A percentile compares a stretch with the other conserved stretches of the same genome.
Conservation (phyloP, 2,113 vertebrate species). For the Empidonax traillii region DNA sequence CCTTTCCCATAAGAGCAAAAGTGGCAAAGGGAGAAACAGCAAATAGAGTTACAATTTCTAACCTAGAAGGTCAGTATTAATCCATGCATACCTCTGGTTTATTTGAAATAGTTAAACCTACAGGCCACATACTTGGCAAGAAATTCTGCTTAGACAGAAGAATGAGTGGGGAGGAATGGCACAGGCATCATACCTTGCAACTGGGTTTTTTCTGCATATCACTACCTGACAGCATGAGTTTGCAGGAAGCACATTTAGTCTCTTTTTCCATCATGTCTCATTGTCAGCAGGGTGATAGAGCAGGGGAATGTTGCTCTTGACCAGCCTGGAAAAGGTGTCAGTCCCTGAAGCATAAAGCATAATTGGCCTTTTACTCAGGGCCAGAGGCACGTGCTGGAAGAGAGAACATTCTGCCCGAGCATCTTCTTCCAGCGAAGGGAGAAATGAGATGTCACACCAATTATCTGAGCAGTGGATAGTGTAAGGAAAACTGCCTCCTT, state of each 20-base stretch:
- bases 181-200: neutral
- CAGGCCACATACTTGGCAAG: neutral
- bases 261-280: neutral
- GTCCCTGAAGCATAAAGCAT: neutral
- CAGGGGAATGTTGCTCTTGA: neutral
- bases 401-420: conserved; percentile 17
- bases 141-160: neutral
- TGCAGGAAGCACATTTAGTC: rapidly evolving
- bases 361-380: neutral
- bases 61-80: neutral
- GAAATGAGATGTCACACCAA: conserved; percentile 67
- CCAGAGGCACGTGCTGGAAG: neutral
- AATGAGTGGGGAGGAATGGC: neutral
- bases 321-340: neutral
- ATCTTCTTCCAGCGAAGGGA: neutral
- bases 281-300: conserved; percentile 7
- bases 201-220: neutral
- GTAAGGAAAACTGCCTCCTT: neutral
- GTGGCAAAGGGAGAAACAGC: neutral
- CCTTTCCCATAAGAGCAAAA: neutral
- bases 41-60: neutral
- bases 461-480: conserved; percentile 36
- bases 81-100: neutral
- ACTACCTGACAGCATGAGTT: conserved; percentile 6
- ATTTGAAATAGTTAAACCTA: neutral